phyloP scores from a whole-genome alignment of 1,140 invertebrate genomes.

The Aphidius ervi region DNA sequence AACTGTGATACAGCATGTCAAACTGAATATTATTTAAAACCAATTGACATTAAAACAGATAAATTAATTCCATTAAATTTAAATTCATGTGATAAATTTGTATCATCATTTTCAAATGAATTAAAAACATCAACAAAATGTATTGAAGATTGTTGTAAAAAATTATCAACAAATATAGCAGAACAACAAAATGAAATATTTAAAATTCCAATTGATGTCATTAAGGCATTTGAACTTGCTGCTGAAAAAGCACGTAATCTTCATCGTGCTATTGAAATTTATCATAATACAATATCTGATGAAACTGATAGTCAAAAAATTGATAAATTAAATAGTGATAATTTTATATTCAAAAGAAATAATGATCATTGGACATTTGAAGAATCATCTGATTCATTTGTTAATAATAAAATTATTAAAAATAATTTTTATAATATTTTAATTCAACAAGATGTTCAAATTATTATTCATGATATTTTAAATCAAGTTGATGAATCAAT shows the following conservation, averaged over 20 bases:
- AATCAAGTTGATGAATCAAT: constrained; percentile 12
- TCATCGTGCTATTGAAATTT: constrained; percentile 24
- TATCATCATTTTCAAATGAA: constrained; percentile 8
- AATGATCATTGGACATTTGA: neutral
- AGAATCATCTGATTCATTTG: neutral
- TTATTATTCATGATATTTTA: constrained; percentile 14
- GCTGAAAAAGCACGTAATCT: constrained; percentile 25
- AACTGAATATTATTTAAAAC: too few species aligned
- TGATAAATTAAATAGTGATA: neutral
- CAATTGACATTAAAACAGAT: neutral
- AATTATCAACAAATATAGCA: constrained; percentile 1
- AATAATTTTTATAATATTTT: neutral
- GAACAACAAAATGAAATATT: neutral
- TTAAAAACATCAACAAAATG: constrained; percentile 1
- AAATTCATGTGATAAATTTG: neutral
- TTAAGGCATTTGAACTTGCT: constrained; percentile 25
- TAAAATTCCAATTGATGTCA: constrained; percentile 19
- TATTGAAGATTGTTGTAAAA: neutral
- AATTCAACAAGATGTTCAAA: constrained; percentile 10
- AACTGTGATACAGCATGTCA: too few species aligned
- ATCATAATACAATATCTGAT: constrained; percentile 17
- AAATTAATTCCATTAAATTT: constrained; percentile 3
- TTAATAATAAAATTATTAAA: neutral
- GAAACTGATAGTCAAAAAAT: constrained; percentile 12
- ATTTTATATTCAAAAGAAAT: neutral